Conservation (phyloP, 2,113 vertebrate species). For the Narcine bancroftii region DNA sequence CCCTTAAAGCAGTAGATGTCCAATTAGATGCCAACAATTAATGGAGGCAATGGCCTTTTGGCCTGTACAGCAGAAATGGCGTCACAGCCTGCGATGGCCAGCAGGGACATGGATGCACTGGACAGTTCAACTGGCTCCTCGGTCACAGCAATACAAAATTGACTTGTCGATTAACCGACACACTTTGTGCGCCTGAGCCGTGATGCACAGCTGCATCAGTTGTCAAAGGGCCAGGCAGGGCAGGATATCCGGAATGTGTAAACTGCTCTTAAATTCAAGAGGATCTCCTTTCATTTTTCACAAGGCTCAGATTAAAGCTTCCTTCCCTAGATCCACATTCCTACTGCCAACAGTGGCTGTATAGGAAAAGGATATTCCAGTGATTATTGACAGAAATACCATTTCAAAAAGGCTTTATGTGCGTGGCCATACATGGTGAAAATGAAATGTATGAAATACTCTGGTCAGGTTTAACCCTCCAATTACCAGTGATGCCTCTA, state of each 20-base stretch:
- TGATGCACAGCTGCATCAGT: conserved; percentile 2
- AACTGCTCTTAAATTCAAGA: not conserved
- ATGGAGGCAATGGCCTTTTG: not conserved
- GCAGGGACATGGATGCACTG: not conserved
- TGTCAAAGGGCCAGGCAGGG: not conserved
- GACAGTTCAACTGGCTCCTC: not conserved
- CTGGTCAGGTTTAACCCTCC: not conserved
- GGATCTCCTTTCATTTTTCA: conserved; percentile 14
- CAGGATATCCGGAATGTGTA: conserved; percentile 17
- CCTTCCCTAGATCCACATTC: not conserved
- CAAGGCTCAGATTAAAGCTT: not conserved
- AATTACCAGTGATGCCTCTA: not conserved
- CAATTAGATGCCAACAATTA: not conserved
- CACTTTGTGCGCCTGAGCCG: not conserved
- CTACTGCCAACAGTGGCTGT: not conserved
- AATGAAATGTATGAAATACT: not conserved
- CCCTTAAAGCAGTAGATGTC: not conserved
- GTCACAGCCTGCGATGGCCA: not conserved
- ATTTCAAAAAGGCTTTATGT: not conserved
- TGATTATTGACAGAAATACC: not conserved
- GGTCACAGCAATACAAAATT: not conserved
- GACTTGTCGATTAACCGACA: not conserved
- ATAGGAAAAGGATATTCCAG: not conserved
- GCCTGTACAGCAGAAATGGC: not conserved
- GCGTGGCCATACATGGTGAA: not conserved